Conservation (phyloP, 2,888 invertebrate genomes). For the Megastigmus dorsalis region DNA sequence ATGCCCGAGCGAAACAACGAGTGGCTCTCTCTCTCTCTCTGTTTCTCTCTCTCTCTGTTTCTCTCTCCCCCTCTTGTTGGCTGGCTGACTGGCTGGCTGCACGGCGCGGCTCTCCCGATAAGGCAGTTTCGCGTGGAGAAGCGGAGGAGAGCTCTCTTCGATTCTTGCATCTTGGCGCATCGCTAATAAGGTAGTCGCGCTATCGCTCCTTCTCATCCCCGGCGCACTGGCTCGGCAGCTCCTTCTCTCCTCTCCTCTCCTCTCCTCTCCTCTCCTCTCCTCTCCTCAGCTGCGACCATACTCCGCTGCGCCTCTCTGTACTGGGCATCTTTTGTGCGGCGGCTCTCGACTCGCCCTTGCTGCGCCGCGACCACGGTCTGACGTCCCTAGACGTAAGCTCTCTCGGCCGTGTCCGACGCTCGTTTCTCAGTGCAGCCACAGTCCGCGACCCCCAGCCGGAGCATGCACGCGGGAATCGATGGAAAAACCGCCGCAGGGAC, state of each 20-base stretch:
- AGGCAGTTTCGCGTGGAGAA: constrained; percentile 54
- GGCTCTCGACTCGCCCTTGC: not conserved
- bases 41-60: constrained; percentile 11
- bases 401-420: not conserved
- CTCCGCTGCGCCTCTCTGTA: not conserved
- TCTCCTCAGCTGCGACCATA: not conserved
- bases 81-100: constrained; percentile 41
- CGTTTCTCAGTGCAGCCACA: constrained; percentile 24
- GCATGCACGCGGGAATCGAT: not conserved
- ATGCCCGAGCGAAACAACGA: constrained; percentile 48
- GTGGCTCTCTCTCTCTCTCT: constrained; percentile 17
- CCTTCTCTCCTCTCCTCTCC: not conserved
- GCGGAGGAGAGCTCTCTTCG: constrained; percentile 26
- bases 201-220: constrained; percentile 49
- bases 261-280: not conserved
- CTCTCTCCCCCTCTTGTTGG: not conserved
- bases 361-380: not conserved
- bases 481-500: too few relatives aligned
- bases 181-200: constrained; percentile 58
- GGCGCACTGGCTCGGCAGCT: not conserved
- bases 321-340: not conserved
- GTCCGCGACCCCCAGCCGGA: not conserved
- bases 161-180: constrained; percentile 56
- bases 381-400: constrained; percentile 7
- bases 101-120: constrained; percentile 55